Evolutionary conservation across 2,113 vertebrate genomes (phyloP), one percentile per base, ranked within the genome.

Genomic region (Saccopteryx bilineata): DNA sequence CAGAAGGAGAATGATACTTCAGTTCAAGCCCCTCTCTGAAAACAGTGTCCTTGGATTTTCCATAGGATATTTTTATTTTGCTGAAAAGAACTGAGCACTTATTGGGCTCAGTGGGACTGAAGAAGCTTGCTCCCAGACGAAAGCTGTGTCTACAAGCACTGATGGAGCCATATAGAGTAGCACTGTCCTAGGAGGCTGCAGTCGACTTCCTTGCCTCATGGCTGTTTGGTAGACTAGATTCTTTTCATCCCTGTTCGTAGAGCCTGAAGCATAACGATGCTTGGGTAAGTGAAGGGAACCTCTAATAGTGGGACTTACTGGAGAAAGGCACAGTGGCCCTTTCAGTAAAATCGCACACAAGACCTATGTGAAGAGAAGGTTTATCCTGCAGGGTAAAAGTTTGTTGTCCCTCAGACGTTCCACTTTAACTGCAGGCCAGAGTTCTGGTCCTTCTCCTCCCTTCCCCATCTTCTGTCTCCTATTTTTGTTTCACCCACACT

Each of bases 51-150:
- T 85, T 81, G 61, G 17, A 17, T 91, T 92, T 82, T 52, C n/a
- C 50, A 24, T 4, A 2, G 68, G 12, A 18, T 87, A 24, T 91
- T 95, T 93, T 95, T 93, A 81, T 68, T 89, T 90, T 85, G 6
- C 66, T 96, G 14, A 54, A 48, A 60, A 92, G 28, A 69, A 60
- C 26, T 61, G 72, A 87, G 54, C 5, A 31, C n/a, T 72, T 80
- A 60, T 7, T 85, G 23, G n/a, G 31, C 52, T 79, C 24, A 28
- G 80, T 15, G 7, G 24, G 9, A 81, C 17, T n/a, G 23, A 86
- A 60, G 56, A 85, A 1, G 3, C 39, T 71, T 86, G 33, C 5
- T 88, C 31, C 39, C 18, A 65, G 23, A 50, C 28, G 68, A 54
- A 86, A 83, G 0, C 0, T 75, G 39, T 26, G 23, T 74, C 61